Evolutionary conservation across 2,113 vertebrate genomes (phyloP).

Genomic region (Chaetura pelagica): DNA sequence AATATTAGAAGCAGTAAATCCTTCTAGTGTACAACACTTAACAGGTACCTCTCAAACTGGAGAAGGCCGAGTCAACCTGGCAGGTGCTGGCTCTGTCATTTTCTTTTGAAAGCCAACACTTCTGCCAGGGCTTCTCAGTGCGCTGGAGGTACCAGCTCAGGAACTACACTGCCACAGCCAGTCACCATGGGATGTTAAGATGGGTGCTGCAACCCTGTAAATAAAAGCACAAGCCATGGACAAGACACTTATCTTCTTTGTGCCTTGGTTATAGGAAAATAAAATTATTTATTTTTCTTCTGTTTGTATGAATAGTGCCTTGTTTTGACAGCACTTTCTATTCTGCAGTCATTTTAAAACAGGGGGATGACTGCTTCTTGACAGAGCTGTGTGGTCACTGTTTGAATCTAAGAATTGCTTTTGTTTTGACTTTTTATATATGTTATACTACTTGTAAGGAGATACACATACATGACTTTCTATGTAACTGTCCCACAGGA

Average conservation of each 20-base stretch:
- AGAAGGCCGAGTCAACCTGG: neutral
- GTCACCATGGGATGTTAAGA: neutral
- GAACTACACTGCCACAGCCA: neutral
- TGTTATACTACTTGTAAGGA: neutral
- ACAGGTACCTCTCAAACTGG: neutral
- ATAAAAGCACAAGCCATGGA: neutral
- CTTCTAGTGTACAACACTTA: fast-evolving
- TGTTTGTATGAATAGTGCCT: neutral
- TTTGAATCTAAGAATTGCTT: neutral
- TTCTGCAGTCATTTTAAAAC: neutral
- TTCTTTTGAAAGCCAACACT: neutral
- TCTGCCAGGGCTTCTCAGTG: neutral
- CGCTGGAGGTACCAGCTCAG: neutral
- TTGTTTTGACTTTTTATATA: neutral
- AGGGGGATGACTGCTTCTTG: neutral
- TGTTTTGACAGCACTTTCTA: neutral
- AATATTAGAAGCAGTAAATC: neutral
- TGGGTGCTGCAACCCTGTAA: neutral
- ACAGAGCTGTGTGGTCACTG: neutral
- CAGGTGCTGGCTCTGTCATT: neutral
- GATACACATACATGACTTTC: fast-evolving
- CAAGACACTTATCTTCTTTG: neutral
- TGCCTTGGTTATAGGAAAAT: neutral
- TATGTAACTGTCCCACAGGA: neutral
- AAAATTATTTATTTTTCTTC: neutral